phyloP scores from a whole-genome alignment of 92 coral and sea anemone genomes.

The Porites cylindrica region DNA sequence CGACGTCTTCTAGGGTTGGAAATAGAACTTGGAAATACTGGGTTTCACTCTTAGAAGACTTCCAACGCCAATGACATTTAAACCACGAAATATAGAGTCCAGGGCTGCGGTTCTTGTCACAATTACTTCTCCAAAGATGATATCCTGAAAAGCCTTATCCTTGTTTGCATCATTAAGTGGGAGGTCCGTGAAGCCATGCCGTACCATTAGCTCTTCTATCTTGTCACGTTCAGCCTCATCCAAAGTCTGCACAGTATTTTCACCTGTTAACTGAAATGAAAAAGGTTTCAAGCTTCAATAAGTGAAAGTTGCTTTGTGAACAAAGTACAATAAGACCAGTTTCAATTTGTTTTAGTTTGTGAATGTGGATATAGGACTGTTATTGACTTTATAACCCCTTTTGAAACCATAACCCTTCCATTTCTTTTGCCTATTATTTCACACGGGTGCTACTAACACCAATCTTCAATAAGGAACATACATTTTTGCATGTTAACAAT shows the following conservation, averaged over 20 bases:
- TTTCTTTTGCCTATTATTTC: not conserved
- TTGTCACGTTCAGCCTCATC: constrained; percentile 52
- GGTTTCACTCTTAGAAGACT: constrained; percentile 50
- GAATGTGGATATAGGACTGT: not conserved
- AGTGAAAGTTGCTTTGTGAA: constrained; percentile 3
- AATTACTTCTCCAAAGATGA: constrained; percentile 61
- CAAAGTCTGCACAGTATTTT: constrained; percentile 17
- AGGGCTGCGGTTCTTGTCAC: constrained; percentile 62
- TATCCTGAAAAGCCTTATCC: constrained; percentile 68
- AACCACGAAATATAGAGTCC: constrained; percentile 55
- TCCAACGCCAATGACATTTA: constrained; percentile 64
- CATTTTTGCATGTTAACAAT: constrained; percentile 7
- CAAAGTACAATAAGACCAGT: not conserved
- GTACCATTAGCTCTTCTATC: constrained; percentile 58
- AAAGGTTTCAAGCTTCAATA: not conserved
- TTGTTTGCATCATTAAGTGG: constrained; percentile 63
- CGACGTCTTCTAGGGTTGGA: constrained; percentile 44
- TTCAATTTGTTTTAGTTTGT: not conserved
- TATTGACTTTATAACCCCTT: constrained; percentile 1
- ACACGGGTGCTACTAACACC: not conserved
- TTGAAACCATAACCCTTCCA: constrained; percentile 4
- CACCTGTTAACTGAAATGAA: constrained; percentile 15
- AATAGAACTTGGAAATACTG: constrained; percentile 27
- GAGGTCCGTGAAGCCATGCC: constrained; percentile 65
- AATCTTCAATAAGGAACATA: not conserved